Conservation (phyloP, 2,888 invertebrate genomes). For the Bombylius discolor region DNA sequence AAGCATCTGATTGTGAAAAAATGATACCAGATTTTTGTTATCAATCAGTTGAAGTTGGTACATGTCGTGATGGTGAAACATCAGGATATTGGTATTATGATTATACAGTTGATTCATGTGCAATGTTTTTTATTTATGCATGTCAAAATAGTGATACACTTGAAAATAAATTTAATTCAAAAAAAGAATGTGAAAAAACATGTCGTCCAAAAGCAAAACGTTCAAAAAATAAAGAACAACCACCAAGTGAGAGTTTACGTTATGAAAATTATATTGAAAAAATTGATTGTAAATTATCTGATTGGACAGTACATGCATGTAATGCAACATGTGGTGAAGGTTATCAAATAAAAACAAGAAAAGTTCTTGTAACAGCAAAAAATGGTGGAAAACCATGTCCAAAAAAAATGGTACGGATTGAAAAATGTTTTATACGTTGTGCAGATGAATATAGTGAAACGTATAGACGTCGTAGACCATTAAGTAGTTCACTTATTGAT, state of each 20-base stretch:
- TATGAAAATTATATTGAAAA: slow-evolving; percentile 10
- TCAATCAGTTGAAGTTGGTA: slow-evolving; percentile 45
- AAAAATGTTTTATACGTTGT: slow-evolving; percentile 32
- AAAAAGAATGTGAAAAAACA: slow-evolving; percentile 53
- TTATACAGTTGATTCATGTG: slow-evolving; percentile 52
- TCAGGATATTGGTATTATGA: slow-evolving; percentile 80
- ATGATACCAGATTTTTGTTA: slow-evolving; percentile 27
- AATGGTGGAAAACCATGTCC: slow-evolving; percentile 44
- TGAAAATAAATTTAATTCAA: slow-evolving; percentile 69
- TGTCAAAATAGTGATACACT: slow-evolving; percentile 59
- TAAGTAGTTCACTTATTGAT: background rate
- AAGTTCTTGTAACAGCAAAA: slow-evolving; percentile 37
- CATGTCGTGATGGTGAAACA: slow-evolving; percentile 62
- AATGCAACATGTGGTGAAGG: slow-evolving; percentile 41
- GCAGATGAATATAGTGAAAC: slow-evolving; percentile 22
- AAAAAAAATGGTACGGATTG: slow-evolving; percentile 33
- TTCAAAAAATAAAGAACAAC: slow-evolving; percentile 16
- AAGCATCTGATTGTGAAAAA: slow-evolving; percentile 23
- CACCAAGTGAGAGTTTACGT: slow-evolving; percentile 13
- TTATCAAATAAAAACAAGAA: slow-evolving; percentile 37
- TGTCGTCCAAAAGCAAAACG: slow-evolving; percentile 33
- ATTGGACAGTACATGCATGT: slow-evolving; percentile 40
- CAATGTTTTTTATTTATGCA: slow-evolving; percentile 71
- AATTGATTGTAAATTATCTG: slow-evolving; percentile 39
- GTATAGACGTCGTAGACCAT: background rate